These are phyloP conservation scores for Radopholus similis DNA, from an alignment of 1,140 invertebrate genomes.

Conservation along the genomic window DNA sequence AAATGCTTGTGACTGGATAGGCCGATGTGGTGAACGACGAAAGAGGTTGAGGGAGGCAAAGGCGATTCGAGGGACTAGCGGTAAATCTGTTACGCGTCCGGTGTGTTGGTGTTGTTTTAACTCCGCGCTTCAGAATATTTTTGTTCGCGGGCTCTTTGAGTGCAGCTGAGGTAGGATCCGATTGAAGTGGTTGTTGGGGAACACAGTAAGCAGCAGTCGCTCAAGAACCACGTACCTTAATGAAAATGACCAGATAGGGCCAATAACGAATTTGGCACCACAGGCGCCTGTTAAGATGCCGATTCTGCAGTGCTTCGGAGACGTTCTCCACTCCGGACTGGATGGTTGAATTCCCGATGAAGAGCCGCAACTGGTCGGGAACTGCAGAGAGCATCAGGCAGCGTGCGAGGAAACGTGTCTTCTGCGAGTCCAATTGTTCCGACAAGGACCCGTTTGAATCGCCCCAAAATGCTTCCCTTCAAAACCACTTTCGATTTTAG, in stretches of 20 bases:
- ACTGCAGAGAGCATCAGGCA: slow-evolving; percentile 60
- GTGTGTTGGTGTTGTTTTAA: too few relatives aligned
- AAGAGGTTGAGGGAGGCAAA: background rate
- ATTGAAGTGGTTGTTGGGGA: slow-evolving; percentile 71
- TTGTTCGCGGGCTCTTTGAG: slow-evolving; percentile 62
- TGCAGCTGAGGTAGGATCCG: slow-evolving; percentile 70
- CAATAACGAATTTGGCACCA: slow-evolving; percentile 60
- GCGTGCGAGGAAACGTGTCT: slow-evolving; percentile 48
- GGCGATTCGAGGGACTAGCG: background rate
- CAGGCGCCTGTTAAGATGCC: slow-evolving; percentile 77
- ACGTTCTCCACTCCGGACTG: slow-evolving; percentile 78
- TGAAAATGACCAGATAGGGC: background rate
- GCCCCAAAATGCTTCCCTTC: slow-evolving; percentile 11
- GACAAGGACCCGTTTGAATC: background rate
- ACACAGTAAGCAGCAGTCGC: slow-evolving; percentile 71
- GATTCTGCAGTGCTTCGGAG: slow-evolving; percentile 80
- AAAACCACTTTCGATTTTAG: background rate
- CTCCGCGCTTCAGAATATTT: too few relatives aligned
- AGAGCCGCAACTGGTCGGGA: slow-evolving; percentile 80
- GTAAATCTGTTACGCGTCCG: background rate
- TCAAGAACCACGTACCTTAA: slow-evolving; percentile 9
- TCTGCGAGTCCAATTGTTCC: slow-evolving; percentile 13
- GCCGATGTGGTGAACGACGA: slow-evolving; percentile 1
- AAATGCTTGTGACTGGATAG: background rate
- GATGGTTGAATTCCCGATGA: slow-evolving; percentile 84